Evolutionary conservation across 2,797 vertebrate genomes (phyloP).

Genomic region (Adrianichthys oophorus): DNA sequence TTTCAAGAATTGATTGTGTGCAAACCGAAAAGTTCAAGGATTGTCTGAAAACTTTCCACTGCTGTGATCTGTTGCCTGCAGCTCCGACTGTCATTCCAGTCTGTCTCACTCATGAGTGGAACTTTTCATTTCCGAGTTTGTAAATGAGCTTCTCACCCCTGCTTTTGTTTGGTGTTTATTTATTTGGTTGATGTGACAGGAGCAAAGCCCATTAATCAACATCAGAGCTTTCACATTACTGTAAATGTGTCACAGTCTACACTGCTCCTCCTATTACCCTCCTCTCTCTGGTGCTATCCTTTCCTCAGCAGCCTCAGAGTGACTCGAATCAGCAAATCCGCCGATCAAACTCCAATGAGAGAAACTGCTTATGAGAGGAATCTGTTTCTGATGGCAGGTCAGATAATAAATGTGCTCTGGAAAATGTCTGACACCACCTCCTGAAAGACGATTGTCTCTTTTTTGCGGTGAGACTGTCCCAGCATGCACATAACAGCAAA

Average conservation of each 20-base stretch:
- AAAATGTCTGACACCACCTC: slow-evolving; percentile 73
- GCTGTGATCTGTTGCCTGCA: slow-evolving; percentile 54
- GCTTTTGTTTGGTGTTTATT: slow-evolving; percentile 71
- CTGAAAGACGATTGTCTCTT: slow-evolving; percentile 42
- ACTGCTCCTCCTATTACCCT: slow-evolving; percentile 1
- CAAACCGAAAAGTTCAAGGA: slow-evolving; percentile 28
- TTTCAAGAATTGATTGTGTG: slow-evolving; percentile 46
- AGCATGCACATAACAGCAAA: no score
- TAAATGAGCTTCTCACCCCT: slow-evolving; percentile 55
- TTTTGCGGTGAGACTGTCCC: no score
- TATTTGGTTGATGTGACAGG: slow-evolving; percentile 71
- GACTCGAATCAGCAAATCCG: slow-evolving; percentile 70
- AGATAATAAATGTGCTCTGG: slow-evolving; percentile 78
- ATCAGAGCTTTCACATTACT: slow-evolving; percentile 70
- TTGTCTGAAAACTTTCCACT: slow-evolving; percentile 37
- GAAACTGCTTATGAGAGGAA: slow-evolving; percentile 80
- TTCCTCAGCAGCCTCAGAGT: slow-evolving; percentile 57
- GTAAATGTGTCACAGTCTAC: slow-evolving; percentile 60
- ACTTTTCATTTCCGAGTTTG: slow-evolving; percentile 70
- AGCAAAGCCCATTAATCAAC: slow-evolving; percentile 74
- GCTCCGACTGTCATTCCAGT: slow-evolving; percentile 47
- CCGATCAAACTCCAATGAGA: slow-evolving; percentile 73
- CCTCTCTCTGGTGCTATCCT: slow-evolving; percentile 39
- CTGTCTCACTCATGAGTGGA: slow-evolving; percentile 54
- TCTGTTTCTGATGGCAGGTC: slow-evolving; percentile 72